These are phyloP conservation scores for Tetanocera ferruginea DNA, from an alignment of 2,888 invertebrate species.

Conservation along the genomic window DNA sequence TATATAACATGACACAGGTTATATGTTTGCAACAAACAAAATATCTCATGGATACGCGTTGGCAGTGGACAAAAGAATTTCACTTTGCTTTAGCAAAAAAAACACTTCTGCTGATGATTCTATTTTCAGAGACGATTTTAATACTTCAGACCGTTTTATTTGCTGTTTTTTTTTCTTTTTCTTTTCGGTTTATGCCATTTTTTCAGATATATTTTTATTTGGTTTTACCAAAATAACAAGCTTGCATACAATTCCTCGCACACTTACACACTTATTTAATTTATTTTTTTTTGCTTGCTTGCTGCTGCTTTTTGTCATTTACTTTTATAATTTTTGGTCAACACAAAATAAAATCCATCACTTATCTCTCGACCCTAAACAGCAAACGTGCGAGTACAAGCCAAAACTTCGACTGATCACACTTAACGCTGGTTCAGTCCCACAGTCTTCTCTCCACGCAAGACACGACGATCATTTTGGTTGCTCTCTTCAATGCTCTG, in stretches of 20 bases:
- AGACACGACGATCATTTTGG: neutral
- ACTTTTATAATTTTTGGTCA: constrained; percentile 23
- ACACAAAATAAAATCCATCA: constrained; percentile 44
- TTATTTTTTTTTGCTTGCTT: neutral
- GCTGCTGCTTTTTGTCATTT: neutral
- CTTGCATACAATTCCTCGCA: neutral
- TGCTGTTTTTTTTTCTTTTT: too few species aligned
- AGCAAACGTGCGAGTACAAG: constrained; percentile 56
- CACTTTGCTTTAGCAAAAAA: neutral
- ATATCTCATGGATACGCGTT: neutral
- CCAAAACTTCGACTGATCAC: constrained; percentile 63
- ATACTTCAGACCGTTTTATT: neutral
- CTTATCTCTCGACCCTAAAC: constrained; percentile 9
- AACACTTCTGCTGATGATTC: neutral
- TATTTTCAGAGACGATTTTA: neutral
- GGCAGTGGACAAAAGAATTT: constrained; percentile 21
- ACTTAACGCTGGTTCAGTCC: neutral
- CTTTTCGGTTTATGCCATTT: neutral
- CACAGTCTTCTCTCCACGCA: neutral
- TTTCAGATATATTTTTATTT: neutral
- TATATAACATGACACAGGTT: neutral
- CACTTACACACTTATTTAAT: neutral
- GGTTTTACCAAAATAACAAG: neutral
- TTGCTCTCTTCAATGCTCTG: constrained; percentile 5
- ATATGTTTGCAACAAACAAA: neutral